phyloP scores from a whole-genome alignment of 2,797 vertebrate genomes.

The Microhierax caerulescens region DNA sequence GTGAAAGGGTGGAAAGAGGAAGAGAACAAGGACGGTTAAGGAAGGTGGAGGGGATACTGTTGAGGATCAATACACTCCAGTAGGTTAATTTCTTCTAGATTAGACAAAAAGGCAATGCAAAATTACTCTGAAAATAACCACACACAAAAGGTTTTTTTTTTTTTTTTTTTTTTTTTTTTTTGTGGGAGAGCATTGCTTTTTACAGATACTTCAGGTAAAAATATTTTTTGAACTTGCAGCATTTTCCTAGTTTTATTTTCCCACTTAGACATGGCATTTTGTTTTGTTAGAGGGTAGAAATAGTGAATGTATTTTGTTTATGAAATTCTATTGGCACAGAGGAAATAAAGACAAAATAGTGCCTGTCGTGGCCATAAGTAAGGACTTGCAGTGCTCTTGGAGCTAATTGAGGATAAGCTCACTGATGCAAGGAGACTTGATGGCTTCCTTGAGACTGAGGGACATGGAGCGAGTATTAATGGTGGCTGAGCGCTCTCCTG shows the following conservation, averaged over 20 bases:
- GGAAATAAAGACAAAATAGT: neutral
- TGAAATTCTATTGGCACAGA: neutral
- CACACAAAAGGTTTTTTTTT: neutral
- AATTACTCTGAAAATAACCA: neutral
- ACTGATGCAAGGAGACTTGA: neutral
- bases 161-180: too few relatives aligned
- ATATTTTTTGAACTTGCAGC: neutral
- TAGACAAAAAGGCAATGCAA: neutral
- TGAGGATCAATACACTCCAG: neutral
- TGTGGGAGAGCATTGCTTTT: neutral
- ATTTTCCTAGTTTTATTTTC: neutral
- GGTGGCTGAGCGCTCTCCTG: neutral
- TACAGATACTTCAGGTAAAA: neutral
- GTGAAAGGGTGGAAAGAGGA: neutral
- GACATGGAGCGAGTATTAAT: accelerated
- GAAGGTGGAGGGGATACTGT: neutral
- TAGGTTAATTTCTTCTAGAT: neutral
- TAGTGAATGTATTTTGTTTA: neutral
- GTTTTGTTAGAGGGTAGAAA: neutral
- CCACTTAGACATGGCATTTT: neutral
- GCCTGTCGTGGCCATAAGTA: neutral
- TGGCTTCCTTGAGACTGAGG: neutral
- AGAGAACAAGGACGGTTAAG: neutral
- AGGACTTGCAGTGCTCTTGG: neutral
- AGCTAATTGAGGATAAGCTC: neutral